Evolutionary conservation across 2,888 invertebrate genomes (phyloP), one percentile per base, ranked within the genome.

Genomic region (Synanthedon formicaeformis): DNA sequence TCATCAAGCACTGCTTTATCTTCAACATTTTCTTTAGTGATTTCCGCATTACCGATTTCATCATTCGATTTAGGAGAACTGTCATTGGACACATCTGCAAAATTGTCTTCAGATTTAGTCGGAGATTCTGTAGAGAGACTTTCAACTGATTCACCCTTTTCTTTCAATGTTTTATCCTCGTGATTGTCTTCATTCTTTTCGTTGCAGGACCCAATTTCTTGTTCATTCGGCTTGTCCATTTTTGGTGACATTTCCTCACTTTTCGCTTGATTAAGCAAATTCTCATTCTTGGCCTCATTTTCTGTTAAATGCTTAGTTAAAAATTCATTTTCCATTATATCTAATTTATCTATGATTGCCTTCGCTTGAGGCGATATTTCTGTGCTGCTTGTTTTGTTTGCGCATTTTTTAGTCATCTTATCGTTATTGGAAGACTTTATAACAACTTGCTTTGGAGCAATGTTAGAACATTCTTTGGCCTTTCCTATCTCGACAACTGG

Each of bases 311-410:
- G 73, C 55, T 75, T 78, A 1, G 63, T 62, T 53, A 87, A 69
- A 57, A 79, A 82, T 51, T 79, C 75, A 54, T 73, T 79, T 66
- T 88, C 88, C 76, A 87, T 81, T 10, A 68, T 76, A 55, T 85
- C 75, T 53, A 86, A 58, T 59, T 79, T 77, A 41, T 72, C 65
- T 50, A 71, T 75, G 18, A 81, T 81, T 8, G 71, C 66, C 60
- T 73, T 73, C 40, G 77, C 81, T 60, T 79, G 79, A 52, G 56
- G 63, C n/a, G 75, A 73, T 23, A 77, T 52, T 40, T 75, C 71
- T 40, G 64, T 61, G 53, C 62, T 59, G 3, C 58, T 55, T 51
- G 55, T 60, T 50, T 58, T 57, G 23, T 58, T 58, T 41, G 51
- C 53, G n/a, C 58, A 65, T 58, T 73, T 63, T 52, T 56, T 51